Evolutionary conservation across 2,888 invertebrate species (phyloP).

Genomic region (Melieria omissa): DNA sequence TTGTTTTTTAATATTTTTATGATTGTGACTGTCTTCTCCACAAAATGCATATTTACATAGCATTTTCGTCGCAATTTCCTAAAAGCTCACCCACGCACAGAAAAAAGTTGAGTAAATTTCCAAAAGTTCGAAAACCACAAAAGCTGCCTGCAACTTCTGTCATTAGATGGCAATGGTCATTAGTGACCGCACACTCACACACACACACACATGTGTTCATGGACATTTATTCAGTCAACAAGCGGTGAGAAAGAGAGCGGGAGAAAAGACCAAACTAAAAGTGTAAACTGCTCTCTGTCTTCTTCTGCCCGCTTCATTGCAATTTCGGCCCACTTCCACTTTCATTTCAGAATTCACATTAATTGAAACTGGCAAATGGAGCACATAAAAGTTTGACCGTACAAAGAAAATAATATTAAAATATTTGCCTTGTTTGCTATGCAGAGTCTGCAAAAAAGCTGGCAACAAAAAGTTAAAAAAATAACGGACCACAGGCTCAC

Average conservation of each 20-base stretch:
- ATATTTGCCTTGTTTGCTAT: too few relatives aligned
- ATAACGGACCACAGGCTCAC: too few relatives aligned
- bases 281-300: too few relatives aligned
- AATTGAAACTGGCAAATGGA: too few relatives aligned
- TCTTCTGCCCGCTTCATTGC: too few relatives aligned
- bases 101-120: neutral
- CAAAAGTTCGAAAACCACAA: slow-evolving; percentile 21
- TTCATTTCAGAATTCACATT: too few relatives aligned
- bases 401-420: neutral
- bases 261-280: too few relatives aligned
- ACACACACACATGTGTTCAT: slow-evolving; percentile 9
- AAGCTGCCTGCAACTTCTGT: slow-evolving; percentile 29
- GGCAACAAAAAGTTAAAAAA: too few relatives aligned
- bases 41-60: neutral
- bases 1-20: neutral
- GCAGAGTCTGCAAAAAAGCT: too few relatives aligned
- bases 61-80: too few relatives aligned
- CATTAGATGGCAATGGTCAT: slow-evolving; percentile 41
- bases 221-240: neutral
- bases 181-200: slow-evolving; percentile 34
- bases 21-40: slow-evolving; percentile 3
- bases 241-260: neutral
- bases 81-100: too few relatives aligned
- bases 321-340: too few relatives aligned
- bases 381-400: neutral